These are phyloP conservation scores for Proales similis DNA, from an alignment of 1,140 invertebrate species.

Conservation along the genomic window DNA sequence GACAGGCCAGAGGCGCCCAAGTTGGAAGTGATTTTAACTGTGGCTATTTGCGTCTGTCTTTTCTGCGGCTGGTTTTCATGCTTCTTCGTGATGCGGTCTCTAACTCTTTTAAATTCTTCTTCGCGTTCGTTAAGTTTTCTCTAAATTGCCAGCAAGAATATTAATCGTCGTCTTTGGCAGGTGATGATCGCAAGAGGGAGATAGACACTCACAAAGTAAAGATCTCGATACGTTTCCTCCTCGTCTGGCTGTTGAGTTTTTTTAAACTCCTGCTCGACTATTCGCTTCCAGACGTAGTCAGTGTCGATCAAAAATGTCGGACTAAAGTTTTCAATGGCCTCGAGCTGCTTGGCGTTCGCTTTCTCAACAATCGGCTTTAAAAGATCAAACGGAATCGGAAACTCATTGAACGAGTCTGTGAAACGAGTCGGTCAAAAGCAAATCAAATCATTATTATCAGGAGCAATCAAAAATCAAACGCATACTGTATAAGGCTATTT, in stretches of 20 bases:
- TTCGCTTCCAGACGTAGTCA: slow-evolving; percentile 26
- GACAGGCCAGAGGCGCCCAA: too few species aligned
- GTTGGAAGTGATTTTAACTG: too few species aligned
- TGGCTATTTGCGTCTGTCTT: slow-evolving; percentile 23
- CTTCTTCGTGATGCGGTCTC: slow-evolving; percentile 16
- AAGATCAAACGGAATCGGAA: slow-evolving; percentile 24
- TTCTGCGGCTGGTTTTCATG: slow-evolving; percentile 29
- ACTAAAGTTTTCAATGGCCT: slow-evolving; percentile 27
- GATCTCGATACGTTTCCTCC: slow-evolving; percentile 23
- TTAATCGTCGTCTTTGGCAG: not conserved
- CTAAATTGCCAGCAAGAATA: not conserved
- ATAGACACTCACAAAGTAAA: slow-evolving; percentile 20
- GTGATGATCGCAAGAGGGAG: not conserved
- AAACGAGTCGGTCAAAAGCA: too few species aligned
- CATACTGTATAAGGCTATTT: slow-evolving; percentile 18
- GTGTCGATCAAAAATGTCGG: slow-evolving; percentile 13
- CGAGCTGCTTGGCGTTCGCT: slow-evolving; percentile 22
- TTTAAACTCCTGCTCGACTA: slow-evolving; percentile 35
- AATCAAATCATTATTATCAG: not conserved
- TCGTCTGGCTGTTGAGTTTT: not conserved
- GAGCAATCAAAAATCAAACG: not conserved
- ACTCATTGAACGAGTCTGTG: slow-evolving; percentile 3
- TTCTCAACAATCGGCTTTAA: slow-evolving; percentile 8
- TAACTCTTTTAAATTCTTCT: slow-evolving; percentile 27
- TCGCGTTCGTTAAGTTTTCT: slow-evolving; percentile 29